Conservation (phyloP, 2,888 invertebrate genomes). For the Volucella zonaria region DNA sequence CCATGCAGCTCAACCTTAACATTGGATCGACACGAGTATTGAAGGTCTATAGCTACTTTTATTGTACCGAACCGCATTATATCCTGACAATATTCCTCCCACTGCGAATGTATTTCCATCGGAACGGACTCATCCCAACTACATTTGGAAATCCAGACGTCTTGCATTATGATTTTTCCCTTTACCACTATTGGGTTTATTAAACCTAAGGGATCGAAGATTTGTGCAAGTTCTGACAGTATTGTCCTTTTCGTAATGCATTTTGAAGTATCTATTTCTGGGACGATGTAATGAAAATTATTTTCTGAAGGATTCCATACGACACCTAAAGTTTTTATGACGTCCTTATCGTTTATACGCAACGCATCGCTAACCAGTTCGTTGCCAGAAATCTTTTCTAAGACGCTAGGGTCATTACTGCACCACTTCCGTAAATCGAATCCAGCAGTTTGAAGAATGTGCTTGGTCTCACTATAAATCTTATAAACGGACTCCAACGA, state of each 20-base stretch:
- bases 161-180: conserved; percentile 58
- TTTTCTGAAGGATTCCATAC: conserved; percentile 31
- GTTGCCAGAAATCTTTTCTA: neutral
- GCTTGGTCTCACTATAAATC: conserved; percentile 15
- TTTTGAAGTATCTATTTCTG: neutral
- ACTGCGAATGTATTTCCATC: neutral
- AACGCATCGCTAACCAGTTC: neutral
- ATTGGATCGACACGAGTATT: neutral
- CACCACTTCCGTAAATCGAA: conserved; percentile 46
- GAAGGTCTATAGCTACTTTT: neutral
- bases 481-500: neutral
- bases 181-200: conserved; percentile 43
- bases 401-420: conserved; percentile 5
- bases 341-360: conserved; percentile 17
- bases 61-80: neutral
- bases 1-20: conserved; percentile 9
- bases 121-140: conserved; percentile 9
- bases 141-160: conserved; percentile 35
- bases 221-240: conserved; percentile 23
- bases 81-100: neutral
- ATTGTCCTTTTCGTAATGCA: conserved; percentile 31
- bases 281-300: conserved; percentile 10
- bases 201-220: conserved; percentile 67
- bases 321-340: conserved; percentile 51
- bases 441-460: conserved; percentile 8